phyloP scores from a whole-genome alignment of 2,888 invertebrate species.

The Drosophila multiciliata region DNA sequence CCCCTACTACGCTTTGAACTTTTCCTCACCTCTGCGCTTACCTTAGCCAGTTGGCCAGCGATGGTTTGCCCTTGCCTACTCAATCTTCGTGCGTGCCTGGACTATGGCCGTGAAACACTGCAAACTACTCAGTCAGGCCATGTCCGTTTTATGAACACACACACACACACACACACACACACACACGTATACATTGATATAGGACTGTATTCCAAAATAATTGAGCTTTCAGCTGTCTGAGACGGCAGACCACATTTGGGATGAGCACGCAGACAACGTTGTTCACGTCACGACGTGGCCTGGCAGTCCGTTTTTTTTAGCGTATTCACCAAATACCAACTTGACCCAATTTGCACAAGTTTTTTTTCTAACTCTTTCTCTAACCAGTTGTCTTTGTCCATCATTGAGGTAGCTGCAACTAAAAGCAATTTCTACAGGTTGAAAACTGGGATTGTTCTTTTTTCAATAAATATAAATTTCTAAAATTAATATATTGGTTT shows the following conservation, averaged over 20 bases:
- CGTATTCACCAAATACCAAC: conserved; percentile 49
- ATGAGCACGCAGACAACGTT: conserved; percentile 24
- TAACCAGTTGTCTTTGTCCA: not conserved
- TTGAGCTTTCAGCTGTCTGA: conserved; percentile 35
- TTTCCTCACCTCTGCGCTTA: conserved; percentile 9
- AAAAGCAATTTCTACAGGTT: not conserved
- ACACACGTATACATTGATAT: conserved; percentile 2
- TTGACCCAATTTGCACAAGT: conserved; percentile 56
- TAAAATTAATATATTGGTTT: not conserved
- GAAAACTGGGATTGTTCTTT: not conserved
- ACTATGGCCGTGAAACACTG: conserved; percentile 44
- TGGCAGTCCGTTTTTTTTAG: conserved; percentile 11
- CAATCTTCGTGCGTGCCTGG: conserved; percentile 56
- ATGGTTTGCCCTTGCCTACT: conserved; percentile 38
- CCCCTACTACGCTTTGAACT: not conserved
- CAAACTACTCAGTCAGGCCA: conserved; percentile 44
- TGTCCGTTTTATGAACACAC: conserved; percentile 43
- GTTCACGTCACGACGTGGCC: conserved; percentile 11
- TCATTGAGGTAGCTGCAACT: not conserved
- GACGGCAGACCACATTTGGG: conserved; percentile 31
- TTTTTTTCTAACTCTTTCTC: not conserved
- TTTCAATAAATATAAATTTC: not conserved
- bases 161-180: conserved; percentile 1
- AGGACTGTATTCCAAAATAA: conserved; percentile 29
- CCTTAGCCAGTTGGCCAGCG: conserved; percentile 43